Base-by-base conservation (phyloP, 2,797 vertebrate genomes). In the Chromis chromis region DNA sequence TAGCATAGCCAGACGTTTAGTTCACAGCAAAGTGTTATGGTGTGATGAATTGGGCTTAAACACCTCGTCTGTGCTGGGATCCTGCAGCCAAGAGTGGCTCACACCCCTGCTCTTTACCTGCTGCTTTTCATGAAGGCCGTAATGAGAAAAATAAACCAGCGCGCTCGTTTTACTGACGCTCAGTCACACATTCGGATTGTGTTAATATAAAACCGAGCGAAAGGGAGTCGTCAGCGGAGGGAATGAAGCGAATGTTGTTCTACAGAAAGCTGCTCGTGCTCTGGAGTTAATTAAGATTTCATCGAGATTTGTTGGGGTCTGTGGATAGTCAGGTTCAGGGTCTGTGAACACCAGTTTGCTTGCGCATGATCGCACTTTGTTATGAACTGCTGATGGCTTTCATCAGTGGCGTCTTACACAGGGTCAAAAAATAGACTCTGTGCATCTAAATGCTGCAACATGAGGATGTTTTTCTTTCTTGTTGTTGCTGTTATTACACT, bases 281-380 rank as follows among this genome's bases (percentile, higher is more conserved):
- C 90, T 90, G 85, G 79, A 90, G 59, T 84, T 91, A 86, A 93
- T 93, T 89, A 88, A 68, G 82, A 75, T 69, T 81, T 88, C 63
- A 67, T 56, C 49, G 62, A 86, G 74, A 67, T 83, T 80, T 17
- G 40, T 74, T 77, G 74, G 74, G 72, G 65, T 76, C 85, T 85
- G 36, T 19, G 42, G 17, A 65, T 59, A 76, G 71, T 57, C 25
- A 53, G 72, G 69, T 25, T 28, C 49, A 50, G 70, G 67, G 71
- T 66, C 40, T 66, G 63, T n/a, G 13, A 74, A 74, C 82, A 74
- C 65, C 70, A 76, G 70, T 82, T 86, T 82, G 61, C 70, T 61
- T 59, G 60, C 72, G 71, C 39, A 24, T 70, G 58, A 81, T 88
- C 85, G 76, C 65, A 58, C 74, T 70, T 40, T 88, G 70, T 87